phyloP scores from a whole-genome alignment of 2,888 invertebrate genomes.

The Volucella zonaria region DNA sequence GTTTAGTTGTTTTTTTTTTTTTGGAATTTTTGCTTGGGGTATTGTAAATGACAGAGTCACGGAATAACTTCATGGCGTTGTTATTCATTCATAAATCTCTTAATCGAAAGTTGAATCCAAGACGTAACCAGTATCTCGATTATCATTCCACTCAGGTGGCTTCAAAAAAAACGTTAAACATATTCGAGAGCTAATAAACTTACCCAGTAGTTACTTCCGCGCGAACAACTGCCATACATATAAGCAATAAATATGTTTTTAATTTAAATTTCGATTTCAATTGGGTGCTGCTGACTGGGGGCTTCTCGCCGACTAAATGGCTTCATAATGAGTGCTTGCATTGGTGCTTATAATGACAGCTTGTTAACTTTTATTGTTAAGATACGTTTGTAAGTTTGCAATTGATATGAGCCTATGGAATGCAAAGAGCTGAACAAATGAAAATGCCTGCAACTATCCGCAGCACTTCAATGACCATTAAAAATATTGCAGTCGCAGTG shows the following conservation, averaged over 20 bases:
- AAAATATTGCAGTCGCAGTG: slow-evolving; percentile 14
- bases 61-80: not conserved
- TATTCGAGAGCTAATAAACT: slow-evolving; percentile 25
- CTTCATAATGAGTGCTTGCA: not conserved
- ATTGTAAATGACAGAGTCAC: no score
- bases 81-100: slow-evolving; percentile 23
- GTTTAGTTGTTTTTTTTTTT: no score
- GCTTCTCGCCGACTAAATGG: slow-evolving; percentile 10
- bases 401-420: slow-evolving; percentile 19
- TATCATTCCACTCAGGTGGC: slow-evolving; percentile 12
- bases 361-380: slow-evolving; percentile 7
- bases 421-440: slow-evolving; percentile 1
- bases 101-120: not conserved
- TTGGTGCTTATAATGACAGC: not conserved
- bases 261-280: slow-evolving; percentile 5
- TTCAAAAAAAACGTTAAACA: slow-evolving; percentile 8
- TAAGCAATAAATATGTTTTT: not conserved
- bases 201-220: slow-evolving; percentile 14
- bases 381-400: slow-evolving; percentile 11
- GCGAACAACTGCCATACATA: slow-evolving; percentile 17
- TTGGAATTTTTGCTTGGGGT: no score
- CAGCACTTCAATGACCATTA: slow-evolving; percentile 27
- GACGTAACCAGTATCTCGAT: not conserved
- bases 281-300: slow-evolving; percentile 19
- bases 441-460: slow-evolving; percentile 31